phyloP scores from a whole-genome alignment of 2,113 vertebrate species.

The Acanthochromis polyacanthus region DNA sequence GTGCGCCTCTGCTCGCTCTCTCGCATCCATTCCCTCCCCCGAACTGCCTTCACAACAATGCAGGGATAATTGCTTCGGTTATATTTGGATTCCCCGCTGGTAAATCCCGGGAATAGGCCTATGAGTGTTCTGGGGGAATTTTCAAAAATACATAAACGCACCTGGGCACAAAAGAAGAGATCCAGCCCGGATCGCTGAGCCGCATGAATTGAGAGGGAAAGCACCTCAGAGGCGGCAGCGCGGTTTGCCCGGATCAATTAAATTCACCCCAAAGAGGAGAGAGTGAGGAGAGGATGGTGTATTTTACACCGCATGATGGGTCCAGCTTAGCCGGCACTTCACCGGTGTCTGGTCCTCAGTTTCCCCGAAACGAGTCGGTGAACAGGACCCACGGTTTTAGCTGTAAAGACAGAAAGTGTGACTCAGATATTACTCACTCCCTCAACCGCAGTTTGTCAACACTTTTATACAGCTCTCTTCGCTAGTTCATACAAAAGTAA shows the following conservation, averaged over 20 bases:
- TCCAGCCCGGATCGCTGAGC: background rate
- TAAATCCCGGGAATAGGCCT: conserved; percentile 11
- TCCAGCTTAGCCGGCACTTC: conserved; percentile 42
- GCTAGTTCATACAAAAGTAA: no score
- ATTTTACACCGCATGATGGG: conserved; percentile 62
- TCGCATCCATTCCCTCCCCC: conserved; percentile 59
- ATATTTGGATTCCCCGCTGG: conserved; percentile 5
- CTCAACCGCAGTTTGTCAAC: background rate
- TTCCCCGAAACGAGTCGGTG: background rate
- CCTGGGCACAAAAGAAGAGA: background rate
- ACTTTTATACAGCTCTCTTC: background rate
- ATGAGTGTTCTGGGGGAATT: background rate
- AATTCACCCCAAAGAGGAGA: conserved; percentile 59
- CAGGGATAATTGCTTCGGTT: conserved; percentile 47
- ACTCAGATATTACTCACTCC: background rate
- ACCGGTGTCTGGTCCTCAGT: background rate
- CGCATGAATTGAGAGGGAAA: background rate
- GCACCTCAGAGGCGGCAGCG: conserved; percentile 32
- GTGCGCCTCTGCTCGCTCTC: conserved; percentile 64
- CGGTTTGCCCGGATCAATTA: conserved; percentile 69
- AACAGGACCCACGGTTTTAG: background rate
- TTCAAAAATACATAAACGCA: background rate
- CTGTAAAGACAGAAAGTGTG: background rate
- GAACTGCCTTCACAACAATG: conserved; percentile 66
- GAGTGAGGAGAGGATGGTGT: conserved; percentile 67